A percentile compares a stretch with the other conserved stretches of the same genome.
Conservation (phyloP, 1,140 invertebrate genomes). For the Drosophila pandora region DNA sequence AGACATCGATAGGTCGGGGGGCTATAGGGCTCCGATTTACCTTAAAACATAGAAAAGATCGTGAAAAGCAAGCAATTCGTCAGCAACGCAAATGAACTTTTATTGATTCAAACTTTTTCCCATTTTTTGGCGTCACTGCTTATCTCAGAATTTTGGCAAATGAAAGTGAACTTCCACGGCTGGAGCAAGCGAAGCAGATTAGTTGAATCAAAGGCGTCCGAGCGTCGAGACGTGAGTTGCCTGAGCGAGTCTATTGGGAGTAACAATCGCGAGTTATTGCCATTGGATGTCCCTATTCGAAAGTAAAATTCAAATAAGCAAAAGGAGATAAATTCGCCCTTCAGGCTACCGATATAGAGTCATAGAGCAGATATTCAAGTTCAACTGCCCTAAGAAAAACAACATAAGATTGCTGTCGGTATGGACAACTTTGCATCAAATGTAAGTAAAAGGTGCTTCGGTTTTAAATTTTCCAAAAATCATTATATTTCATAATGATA, state of each 20-base stretch:
- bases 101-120: no score
- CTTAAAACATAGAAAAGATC: no score
- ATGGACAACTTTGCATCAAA: neutral
- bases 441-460: neutral
- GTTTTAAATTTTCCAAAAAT: no score
- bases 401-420: no score
- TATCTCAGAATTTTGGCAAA: neutral
- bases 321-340: no score
- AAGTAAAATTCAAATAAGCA: neutral
- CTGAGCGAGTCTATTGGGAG: no score
- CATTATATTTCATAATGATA: neutral
- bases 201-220: neutral
- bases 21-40: neutral
- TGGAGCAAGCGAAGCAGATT: neutral
- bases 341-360: no score
- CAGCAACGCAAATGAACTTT: neutral
- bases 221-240: neutral
- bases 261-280: no score
- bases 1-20: constrained; percentile 6
- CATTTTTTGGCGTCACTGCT: neutral
- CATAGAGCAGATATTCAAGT: no score
- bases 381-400: no score
- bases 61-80: neutral
- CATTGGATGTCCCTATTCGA: no score
- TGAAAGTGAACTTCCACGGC: no score